A percentile compares a stretch with the other conserved stretches of the same genome.
phyloP scores from a whole-genome alignment of 2,113 vertebrate genomes.

The Onychostruthus taczanowskii region DNA sequence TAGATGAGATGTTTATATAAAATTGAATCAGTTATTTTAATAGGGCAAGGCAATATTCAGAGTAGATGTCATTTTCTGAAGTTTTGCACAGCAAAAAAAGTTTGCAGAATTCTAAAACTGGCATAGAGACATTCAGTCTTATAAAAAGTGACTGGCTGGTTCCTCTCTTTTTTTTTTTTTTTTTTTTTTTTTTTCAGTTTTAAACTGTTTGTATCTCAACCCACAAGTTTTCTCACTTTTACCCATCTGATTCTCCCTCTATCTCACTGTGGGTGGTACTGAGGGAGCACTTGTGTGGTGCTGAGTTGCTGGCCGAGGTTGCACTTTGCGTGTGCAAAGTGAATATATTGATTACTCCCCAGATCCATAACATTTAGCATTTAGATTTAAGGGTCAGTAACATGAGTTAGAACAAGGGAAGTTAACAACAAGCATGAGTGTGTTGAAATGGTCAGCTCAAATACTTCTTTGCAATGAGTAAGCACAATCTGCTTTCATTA shows the following conservation, averaged over 20 bases:
- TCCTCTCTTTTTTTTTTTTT: not conserved
- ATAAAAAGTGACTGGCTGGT: not conserved
- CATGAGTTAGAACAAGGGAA: not conserved
- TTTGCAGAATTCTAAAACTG: not conserved
- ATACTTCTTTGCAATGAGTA: not conserved
- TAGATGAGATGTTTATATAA: not conserved
- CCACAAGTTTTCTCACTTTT: not conserved
- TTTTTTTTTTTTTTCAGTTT: not conserved
- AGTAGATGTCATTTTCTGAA: not conserved
- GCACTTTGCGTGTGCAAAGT: not conserved
- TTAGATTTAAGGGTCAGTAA: not conserved
- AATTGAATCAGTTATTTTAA: not conserved
- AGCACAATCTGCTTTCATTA: not conserved
- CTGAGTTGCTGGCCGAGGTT: not conserved
- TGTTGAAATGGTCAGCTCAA: not conserved
- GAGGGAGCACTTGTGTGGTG: not conserved
- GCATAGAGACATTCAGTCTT: rapidly evolving
- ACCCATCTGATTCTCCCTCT: not conserved
- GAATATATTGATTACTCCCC: not conserved
- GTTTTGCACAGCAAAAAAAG: not conserved
- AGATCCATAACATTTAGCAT: not conserved
- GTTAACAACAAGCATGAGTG: not conserved
- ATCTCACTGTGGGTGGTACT: too few relatives aligned
- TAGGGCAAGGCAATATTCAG: not conserved
- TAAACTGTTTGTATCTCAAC: not conserved